Evolutionary conservation across 2,113 vertebrate genomes (phyloP), one percentile per base, ranked within the genome.

Genomic region (Podarcis cretensis): DNA sequence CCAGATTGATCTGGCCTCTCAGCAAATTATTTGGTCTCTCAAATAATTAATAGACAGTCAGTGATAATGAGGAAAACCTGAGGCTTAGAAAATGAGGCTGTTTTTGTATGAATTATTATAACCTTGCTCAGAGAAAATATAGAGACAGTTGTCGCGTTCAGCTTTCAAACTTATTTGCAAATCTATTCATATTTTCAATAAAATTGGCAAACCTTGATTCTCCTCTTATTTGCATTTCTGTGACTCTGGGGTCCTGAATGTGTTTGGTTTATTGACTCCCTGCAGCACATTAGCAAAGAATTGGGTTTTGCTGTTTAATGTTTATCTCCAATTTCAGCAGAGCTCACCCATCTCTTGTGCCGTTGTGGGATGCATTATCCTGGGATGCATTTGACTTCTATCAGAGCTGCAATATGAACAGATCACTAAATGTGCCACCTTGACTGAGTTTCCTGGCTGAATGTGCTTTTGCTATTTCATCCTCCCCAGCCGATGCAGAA

Each of bases 151-250:
- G 59, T 63, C 77, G 20, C 10, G 25, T 21, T 27, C 40, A 27
- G 54, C 76, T 57, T 77, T 77, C 43, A n/a, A 77, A 84, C 57
- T 78, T 16, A 57, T 40, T 57, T 84, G 40, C 25, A 69, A 32
- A 76, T 84, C 32, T 84, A 37, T 78, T 79, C 40, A 57, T 79
- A 84, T 71, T 78, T 71, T 37, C 14, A 84, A 73, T 84, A 84
- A 63, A 85, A 79, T 59, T 20, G 20, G 57, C 5, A 14, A 57
- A 57, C 32, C 30, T 10, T 76, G 18, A 35, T 76, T 68, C 43
- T 69, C 25, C 30, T 76, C 25, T 82, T 9, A 12, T 69, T 69
- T 82, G 48, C 20, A 83, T 82, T 23, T 6, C 18, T 63, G 63
- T 79, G 59, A n/a, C 80, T 71, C 9, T 75, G 13, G 4, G 65